phyloP scores from a whole-genome alignment of 2,113 vertebrate species.

The Acinonyx jubatus region DNA sequence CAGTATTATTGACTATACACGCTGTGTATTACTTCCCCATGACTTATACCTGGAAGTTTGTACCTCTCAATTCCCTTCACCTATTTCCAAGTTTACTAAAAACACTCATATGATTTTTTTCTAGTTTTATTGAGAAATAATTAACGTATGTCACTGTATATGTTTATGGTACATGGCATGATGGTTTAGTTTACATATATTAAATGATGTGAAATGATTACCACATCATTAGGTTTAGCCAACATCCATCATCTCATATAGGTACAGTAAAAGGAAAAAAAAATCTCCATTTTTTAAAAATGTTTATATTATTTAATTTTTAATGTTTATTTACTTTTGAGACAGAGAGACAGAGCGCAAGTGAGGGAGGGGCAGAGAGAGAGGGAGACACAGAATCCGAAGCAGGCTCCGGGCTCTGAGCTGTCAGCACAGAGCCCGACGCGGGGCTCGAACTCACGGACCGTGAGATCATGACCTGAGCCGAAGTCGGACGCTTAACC shows the following conservation, averaged over 20 bases:
- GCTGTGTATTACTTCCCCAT: neutral
- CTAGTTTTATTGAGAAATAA: neutral
- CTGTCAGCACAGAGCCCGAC: fast-evolving
- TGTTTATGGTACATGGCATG: neutral
- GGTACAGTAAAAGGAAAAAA: neutral
- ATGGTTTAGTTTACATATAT: neutral
- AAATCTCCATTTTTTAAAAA: too few relatives aligned
- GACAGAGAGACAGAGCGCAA: too few relatives aligned
- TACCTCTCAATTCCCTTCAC: neutral
- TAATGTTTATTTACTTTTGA: too few relatives aligned
- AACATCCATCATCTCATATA: neutral
- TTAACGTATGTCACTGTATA: neutral
- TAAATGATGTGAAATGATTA: neutral
- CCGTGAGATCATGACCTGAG: too few relatives aligned
- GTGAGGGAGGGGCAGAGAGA: too few relatives aligned
- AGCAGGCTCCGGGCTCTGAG: too few relatives aligned
- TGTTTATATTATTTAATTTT: too few relatives aligned
- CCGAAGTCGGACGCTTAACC: too few relatives aligned
- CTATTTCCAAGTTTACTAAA: neutral
- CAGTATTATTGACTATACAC: neutral
- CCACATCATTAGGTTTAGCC: neutral
- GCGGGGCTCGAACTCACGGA: too few relatives aligned
- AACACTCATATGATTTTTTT: neutral
- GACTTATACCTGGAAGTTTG: neutral
- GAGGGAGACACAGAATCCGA: too few relatives aligned